A percentile compares a stretch with the other conserved stretches of the same genome.
Evolutionary conservation across 2,888 invertebrate genomes (phyloP).

Genomic region (Lasioglossum morio): DNA sequence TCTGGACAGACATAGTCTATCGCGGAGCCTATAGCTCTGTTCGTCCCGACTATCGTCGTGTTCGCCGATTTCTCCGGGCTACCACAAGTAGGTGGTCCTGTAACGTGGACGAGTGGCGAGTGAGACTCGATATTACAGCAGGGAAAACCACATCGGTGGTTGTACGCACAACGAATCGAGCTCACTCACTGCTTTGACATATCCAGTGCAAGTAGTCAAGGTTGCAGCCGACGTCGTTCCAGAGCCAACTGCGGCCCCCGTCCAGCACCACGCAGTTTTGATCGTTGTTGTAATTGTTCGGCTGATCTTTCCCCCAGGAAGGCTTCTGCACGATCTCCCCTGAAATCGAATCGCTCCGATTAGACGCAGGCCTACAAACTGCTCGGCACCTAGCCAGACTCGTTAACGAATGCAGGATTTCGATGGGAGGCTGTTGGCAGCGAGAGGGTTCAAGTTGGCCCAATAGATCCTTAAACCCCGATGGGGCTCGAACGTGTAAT

Average conservation of each 20-base stretch:
- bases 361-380: background rate
- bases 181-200: conserved; percentile 93
- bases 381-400: background rate
- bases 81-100: conserved; percentile 94
- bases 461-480: background rate
- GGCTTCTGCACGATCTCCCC: conserved; percentile 92
- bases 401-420: background rate
- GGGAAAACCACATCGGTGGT: background rate
- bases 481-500: background rate
- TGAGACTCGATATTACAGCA: background rate
- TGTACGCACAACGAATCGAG: background rate
- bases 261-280: conserved; percentile 98
- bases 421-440: background rate
- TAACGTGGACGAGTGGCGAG: conserved; percentile 62
- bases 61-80: conserved; percentile 94
- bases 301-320: conserved; percentile 97
- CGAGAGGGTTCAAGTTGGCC: background rate
- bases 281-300: conserved; percentile 97
- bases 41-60: conserved; percentile 91
- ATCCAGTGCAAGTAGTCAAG: conserved; percentile 97
- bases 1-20: conserved; percentile 93
- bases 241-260: conserved; percentile 95
- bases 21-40: conserved; percentile 89
- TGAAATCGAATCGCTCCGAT: conserved; percentile 78
- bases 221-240: conserved; percentile 98